Evolutionary conservation across 1,140 invertebrate genomes (phyloP), one percentile per base, ranked within the genome.

Genomic region (Drosophila pseudoananassae): DNA sequence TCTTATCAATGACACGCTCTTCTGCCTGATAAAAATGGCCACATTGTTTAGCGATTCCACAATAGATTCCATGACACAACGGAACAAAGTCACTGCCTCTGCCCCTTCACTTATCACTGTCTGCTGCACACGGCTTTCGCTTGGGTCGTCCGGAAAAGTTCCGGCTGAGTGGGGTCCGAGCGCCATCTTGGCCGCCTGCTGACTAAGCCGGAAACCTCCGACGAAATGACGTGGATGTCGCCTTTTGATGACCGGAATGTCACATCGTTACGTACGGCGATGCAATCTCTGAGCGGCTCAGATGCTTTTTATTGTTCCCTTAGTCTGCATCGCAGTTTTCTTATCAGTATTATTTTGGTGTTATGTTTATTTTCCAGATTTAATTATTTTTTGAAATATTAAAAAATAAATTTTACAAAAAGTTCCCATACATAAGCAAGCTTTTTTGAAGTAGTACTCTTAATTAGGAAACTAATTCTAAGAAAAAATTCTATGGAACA

Each of bases 131-230:
- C 80, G 80, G 52, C 59, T 45, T 61, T 61, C 9, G n/a, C 1
- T 43, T 4, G 27, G n/a, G 14, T 2, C 36, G 23, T 36, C 38
- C 25, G 43, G 29, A 31, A 12, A 38, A 38, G 56, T 75, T 85
- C 61, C 61, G 82, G 61, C 43, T 55, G 29, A 56, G 29, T 68
- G 60, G 59, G 46, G 40, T 63, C 49, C 53, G 46, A 58, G 23
- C 47, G 63, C 81, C 81, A 85, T 85, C 20, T 87, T 87, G 74
- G 31, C 12, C 50, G 50, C 7, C 27, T 58, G 59, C 29, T 83
- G 80, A 83, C 76, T 79, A 71, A 81, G 57, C 50, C 31, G 10
- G 33, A 59, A 56, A 49, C 49, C 43, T 68, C 15, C 31, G 29
- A 36, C 10, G 40, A 43, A 43, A 9, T 54, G 64, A 66, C 52